Base-by-base conservation (phyloP, 2,888 invertebrate genomes). In the Cryptocheilus praepositus region DNA sequence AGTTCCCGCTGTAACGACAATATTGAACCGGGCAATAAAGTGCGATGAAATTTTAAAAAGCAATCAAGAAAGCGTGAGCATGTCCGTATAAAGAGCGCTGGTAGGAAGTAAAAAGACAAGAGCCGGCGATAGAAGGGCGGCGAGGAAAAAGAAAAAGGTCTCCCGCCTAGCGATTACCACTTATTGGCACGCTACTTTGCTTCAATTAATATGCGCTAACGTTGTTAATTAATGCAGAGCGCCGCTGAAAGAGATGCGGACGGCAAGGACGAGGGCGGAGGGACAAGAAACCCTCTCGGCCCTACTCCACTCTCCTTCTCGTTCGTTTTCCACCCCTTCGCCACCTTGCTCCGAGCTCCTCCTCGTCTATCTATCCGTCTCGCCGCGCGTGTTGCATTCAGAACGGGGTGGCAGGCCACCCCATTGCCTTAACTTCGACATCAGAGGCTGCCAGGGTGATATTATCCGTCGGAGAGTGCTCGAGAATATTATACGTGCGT, bases 401-500 rank as follows among this genome's bases (percentile, higher is more conserved):
- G 63, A 77, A 59, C 21, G 16, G 52, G 36, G 36, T 28, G 64
- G 55, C 60, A 66, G 61, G 49, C 55, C 55, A 19, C 51, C 28
- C 52, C 62, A 64, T 53, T 67, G 70, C 77, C 80, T 81, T 77
- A 80, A 82, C 81, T 85, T 83, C 74, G 73, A 78, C 81, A 76
- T 84, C 78, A 78, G 71, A 80, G 81, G 74, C 77, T 76, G 73
- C 76, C 71, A 70, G 73, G 76, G 69, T 81, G 81, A 85, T 85
- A 86, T 85, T 86, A 85, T 86, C 81, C 79, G 79, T 74, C 83
- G 80, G 81, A 85, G 81, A 84, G 83, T 84, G 82, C 84, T 86
- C 80, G 81, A 83, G 82, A 81, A 83, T 84, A 84, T 86, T 83
- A 83, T 78, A 81, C 79, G 80, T 76, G 79, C 79, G 81, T 79